Percentiles rank a stretch among this genome's conserved stretches.
Evolutionary conservation across 2,113 vertebrate species (phyloP).

Genomic region (Lucifuga dentata): DNA sequence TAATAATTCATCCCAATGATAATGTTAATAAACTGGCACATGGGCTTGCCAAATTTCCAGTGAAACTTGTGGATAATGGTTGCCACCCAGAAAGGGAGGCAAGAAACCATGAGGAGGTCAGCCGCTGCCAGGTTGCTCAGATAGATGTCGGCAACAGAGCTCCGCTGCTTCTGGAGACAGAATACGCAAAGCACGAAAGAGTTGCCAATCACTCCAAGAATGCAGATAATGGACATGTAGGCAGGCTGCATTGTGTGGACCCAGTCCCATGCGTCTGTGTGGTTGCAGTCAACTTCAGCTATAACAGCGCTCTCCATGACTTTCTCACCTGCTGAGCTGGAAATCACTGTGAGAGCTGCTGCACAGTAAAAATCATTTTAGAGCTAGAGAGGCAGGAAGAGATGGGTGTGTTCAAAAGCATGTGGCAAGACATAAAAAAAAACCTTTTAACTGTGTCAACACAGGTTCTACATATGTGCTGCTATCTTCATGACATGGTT

Average conservation of each 20-base stretch:
- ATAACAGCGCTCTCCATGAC: slow-evolving; percentile 31
- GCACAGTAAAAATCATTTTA: not conserved
- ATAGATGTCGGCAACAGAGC: slow-evolving; percentile 90
- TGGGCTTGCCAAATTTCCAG: slow-evolving; percentile 86
- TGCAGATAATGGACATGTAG: slow-evolving; percentile 87
- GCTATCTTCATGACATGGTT: not conserved
- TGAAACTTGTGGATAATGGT: slow-evolving; percentile 82
- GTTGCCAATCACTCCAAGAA: slow-evolving; percentile 85
- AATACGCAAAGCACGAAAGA: slow-evolving; percentile 85
- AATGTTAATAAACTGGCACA: slow-evolving; percentile 84
- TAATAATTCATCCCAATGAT: slow-evolving; percentile 85
- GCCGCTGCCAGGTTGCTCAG: slow-evolving; percentile 87
- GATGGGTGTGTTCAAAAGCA: not conserved
- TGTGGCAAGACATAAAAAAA: not conserved
- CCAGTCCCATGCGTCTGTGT: slow-evolving; percentile 66
- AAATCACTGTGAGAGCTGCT: slow-evolving; percentile 11
- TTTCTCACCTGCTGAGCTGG: not conserved
- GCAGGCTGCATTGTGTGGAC: slow-evolving; percentile 80
- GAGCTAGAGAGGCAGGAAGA: not conserved
- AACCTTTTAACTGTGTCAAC: slow-evolving; percentile 50
- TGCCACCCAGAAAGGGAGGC: slow-evolving; percentile 90
- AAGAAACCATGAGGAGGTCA: slow-evolving; percentile 85
- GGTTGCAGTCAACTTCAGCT: slow-evolving; percentile 42
- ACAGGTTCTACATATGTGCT: not conserved
- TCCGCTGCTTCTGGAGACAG: slow-evolving; percentile 83